These are phyloP conservation scores for Leptopilina boulardi DNA, from an alignment of 1,140 invertebrate genomes.

Conservation along the genomic window DNA sequence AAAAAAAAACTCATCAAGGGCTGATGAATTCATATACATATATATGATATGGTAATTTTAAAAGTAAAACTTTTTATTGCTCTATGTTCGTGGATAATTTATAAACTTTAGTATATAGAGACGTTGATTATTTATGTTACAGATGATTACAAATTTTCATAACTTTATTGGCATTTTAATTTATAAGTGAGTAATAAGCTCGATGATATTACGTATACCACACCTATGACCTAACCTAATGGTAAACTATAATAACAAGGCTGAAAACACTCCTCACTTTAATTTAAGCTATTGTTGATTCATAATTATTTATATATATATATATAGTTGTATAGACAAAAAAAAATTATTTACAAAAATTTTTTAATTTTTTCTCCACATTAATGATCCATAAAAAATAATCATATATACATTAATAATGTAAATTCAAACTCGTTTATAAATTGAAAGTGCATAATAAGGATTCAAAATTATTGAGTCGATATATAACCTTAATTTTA, in stretches of 20 bases:
- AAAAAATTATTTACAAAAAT: background rate
- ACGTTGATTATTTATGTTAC: constrained; percentile 12
- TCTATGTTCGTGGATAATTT: background rate
- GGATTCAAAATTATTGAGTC: too few relatives aligned
- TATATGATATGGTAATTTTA: too few relatives aligned
- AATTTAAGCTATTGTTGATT: background rate
- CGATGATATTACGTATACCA: background rate
- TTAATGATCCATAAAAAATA: too few relatives aligned
- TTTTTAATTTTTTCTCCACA: too few relatives aligned
- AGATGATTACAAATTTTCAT: constrained; percentile 14
- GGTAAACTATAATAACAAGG: constrained; percentile 24
- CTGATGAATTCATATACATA: too few relatives aligned
- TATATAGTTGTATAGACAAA: background rate
- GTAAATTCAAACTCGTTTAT: too few relatives aligned
- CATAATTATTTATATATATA: background rate
- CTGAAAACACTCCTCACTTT: background rate
- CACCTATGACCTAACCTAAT: constrained; percentile 26
- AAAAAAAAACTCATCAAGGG: too few relatives aligned
- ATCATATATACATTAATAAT: too few relatives aligned
- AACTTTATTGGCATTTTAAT: constrained; percentile 26
- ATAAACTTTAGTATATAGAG: background rate
- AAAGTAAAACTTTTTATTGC: background rate
- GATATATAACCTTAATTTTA: too few relatives aligned
- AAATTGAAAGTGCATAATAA: too few relatives aligned
- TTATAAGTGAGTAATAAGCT: constrained; percentile 20